phyloP scores from a whole-genome alignment of 2,888 invertebrate genomes.

The Metallyticus violacea region DNA sequence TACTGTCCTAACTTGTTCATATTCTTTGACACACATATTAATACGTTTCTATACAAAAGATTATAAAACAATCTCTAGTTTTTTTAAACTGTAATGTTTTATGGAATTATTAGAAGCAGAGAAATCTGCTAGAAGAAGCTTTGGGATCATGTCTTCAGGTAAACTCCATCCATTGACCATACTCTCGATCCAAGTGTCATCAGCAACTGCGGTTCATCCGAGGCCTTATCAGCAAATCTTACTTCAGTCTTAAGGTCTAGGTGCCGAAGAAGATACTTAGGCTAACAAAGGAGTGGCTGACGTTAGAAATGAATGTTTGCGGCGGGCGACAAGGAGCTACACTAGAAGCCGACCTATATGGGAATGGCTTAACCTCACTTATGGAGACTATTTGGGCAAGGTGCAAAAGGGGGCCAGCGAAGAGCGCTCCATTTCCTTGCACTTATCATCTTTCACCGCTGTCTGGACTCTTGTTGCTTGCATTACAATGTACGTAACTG shows the following conservation, averaged over 20 bases:
- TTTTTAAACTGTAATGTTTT: background rate
- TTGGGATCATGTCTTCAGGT: background rate
- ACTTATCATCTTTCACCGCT: background rate
- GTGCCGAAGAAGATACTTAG: background rate
- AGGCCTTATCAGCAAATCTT: background rate
- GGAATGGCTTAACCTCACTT: background rate
- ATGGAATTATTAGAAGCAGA: background rate
- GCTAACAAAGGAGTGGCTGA: too few species aligned
- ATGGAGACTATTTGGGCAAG: background rate
- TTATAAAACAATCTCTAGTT: background rate
- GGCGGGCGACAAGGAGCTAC: background rate
- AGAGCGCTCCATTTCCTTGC: background rate
- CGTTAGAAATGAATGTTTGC: background rate
- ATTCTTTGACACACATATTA: too few species aligned
- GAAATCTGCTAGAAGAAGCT: background rate
- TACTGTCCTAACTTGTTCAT: too few species aligned
- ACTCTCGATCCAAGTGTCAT: background rate
- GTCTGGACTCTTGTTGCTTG: background rate
- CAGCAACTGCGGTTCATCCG: conserved; percentile 13
- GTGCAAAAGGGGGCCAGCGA: background rate
- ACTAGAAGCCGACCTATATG: background rate
- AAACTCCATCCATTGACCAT: background rate
- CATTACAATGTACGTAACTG: background rate
- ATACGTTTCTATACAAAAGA: background rate
- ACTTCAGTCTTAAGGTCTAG: background rate